Base-by-base conservation (phyloP, 2,888 invertebrate genomes). In the Acrocyrtus sp. region DNA sequence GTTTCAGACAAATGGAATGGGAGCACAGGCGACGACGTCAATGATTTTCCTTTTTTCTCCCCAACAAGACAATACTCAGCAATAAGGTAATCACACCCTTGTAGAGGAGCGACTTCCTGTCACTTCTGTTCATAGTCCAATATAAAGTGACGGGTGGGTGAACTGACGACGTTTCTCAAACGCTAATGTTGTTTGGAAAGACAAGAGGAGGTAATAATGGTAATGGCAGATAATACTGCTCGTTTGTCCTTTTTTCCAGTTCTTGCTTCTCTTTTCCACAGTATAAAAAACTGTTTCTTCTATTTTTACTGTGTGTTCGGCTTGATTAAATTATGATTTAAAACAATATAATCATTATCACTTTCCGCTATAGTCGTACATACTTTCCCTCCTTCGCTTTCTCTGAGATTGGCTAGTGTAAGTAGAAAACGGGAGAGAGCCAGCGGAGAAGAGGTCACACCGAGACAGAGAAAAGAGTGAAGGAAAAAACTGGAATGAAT, bases 301-400 rank as follows among this genome's bases (percentile, higher is more conserved):
- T n/a, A n/a, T n/a, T 34, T 12, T 34, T 34, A 34, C 34, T 5
- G 12, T 34, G 12, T 34, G 53, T 53, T 53, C 26, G 27, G 53
- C 12, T 54, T 56, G 56, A 65, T 65, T 56, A 21, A 47, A 56
- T 56, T 47, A 47, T 22, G 53, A 34, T 8, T 53, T 17, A 24
- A 54, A 54, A 65, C 47, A 65, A 54, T 56, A 34, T 27, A 26
- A 54, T 45, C 56, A 65, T 65, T 56, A 56, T 47, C 65, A 65
- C 65, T 53, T n/a, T 26, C 27, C 5, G 34, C 6, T 8, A 26
- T 26, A 4, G 27, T 26, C 27, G 12, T 53, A 26, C 27, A 27
- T 50, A 22, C 8, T 50, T 21, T 21, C 50, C 50, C 15, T 45
- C 17, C 24, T 50, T 4, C 50, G 24, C 21, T 19, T 50, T 45